Evolutionary conservation across 2,888 invertebrate species (phyloP).

Genomic region (Oscheius myriophilus): DNA sequence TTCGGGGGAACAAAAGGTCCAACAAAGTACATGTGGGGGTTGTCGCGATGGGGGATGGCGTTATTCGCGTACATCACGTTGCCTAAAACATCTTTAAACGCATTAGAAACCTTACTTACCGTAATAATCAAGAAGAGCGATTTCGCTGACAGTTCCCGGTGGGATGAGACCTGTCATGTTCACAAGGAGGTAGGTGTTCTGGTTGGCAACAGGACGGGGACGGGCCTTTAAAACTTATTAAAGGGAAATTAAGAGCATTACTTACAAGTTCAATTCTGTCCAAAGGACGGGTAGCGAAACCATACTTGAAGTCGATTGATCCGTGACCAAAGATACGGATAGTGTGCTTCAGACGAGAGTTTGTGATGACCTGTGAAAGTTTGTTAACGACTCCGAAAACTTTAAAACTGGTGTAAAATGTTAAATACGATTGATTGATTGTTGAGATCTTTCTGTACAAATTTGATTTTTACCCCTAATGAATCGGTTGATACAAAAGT

Average conservation of each 20-base stretch:
- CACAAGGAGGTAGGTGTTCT: conserved; percentile 71
- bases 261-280: conserved; percentile 59
- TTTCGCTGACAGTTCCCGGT: conserved; percentile 70
- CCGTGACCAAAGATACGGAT: conserved; percentile 80
- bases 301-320: conserved; percentile 78
- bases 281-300: conserved; percentile 77
- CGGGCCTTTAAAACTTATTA: conserved; percentile 49
- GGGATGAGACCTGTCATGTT: conserved; percentile 73
- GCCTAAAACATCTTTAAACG: conserved; percentile 27
- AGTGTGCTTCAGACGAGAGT: conserved; percentile 76
- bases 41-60: conserved; percentile 64
- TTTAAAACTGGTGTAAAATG: no score
- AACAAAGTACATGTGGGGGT: conserved; percentile 74
- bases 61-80: conserved; percentile 65
- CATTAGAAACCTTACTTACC: conserved; percentile 39
- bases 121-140: conserved; percentile 66
- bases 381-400: no score
- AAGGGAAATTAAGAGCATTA: not conserved
- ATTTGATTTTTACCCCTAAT: no score
- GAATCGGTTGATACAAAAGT: no score
- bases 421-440: no score
- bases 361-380: conserved; percentile 41
- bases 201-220: conserved; percentile 66
- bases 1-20: conserved; percentile 78
- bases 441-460: no score